Base-by-base conservation (phyloP, 1,140 invertebrate genomes). In the Monochamus saltuarius region DNA sequence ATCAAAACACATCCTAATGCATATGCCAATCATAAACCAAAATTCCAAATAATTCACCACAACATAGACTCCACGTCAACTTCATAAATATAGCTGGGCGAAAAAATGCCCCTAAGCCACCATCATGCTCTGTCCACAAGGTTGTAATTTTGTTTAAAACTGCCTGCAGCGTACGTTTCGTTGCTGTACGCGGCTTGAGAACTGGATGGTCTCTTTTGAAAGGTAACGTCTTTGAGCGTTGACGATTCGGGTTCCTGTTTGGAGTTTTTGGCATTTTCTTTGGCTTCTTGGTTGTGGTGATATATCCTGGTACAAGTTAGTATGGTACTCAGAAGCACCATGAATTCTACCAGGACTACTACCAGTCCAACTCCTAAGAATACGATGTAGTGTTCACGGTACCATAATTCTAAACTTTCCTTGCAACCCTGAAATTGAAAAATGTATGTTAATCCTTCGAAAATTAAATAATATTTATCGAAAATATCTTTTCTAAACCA, bases 351-450 rank as follows among this genome's bases (percentile, higher is more conserved):
- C 8, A 89, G 66, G 3, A 88, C 84, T 9, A 89, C 72, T 0
- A 84, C 75, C 19, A 91, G 77, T 4, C 88, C 83, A 22, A 85
- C 81, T 2, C 81, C 77, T 36, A 92, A 77, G 59, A 92, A 85
- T 40, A 89, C 79, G 9, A 89, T 73, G 37, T 89, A 89, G 67
- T 92, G 89, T 36, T 88, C 81, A 43, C 88, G 82, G 57, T 89
- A 87, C 89, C 90, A 94, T 55, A 82, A 80, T 75, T 92, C 88
- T 19, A 93, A 77, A 73, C 83, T 82, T 14, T 78, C 77, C 4
- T 89, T 71, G 63, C 90, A 92, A 11, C 90, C 87, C 85, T 90
- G 72, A 14, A 82, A 81, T 58, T 40, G 59, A 67, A 67, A 73
- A 60, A 58, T 56, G n/a, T n/a, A n/a, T 65, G 58, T 43, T 62